A percentile compares a stretch with the other conserved stretches of the same genome.
These are phyloP conservation scores for Phaethon lepturus DNA, from an alignment of 2,113 vertebrate genomes.

Conservation along the genomic window DNA sequence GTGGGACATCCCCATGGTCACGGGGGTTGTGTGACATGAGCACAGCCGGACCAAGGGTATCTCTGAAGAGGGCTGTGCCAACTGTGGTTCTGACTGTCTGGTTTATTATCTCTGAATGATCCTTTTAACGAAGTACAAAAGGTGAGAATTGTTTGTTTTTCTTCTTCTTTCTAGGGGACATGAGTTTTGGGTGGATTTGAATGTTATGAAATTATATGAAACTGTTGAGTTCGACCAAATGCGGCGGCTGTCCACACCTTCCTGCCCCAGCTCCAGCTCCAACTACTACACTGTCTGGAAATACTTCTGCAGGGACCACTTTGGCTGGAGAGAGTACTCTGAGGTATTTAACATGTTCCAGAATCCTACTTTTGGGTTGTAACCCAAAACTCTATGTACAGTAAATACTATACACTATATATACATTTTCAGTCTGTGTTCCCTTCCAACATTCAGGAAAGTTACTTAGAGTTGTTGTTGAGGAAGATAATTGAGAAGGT, in stretches of 20 bases:
- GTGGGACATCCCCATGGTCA: neutral
- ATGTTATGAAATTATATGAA: slow-evolving; percentile 88
- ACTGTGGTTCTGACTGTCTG: neutral
- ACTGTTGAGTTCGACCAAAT: slow-evolving; percentile 91
- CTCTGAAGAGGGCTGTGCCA: neutral
- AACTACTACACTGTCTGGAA: slow-evolving; percentile 94
- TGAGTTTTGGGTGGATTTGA: slow-evolving; percentile 91
- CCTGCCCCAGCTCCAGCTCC: slow-evolving; percentile 82
- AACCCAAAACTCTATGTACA: fast-evolving
- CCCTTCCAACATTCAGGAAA: fast-evolving
- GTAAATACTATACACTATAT: fast-evolving
- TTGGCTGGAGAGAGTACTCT: slow-evolving; percentile 98
- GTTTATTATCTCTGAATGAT: neutral
- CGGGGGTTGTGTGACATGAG: neutral
- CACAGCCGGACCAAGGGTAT: neutral
- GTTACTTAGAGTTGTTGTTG: neutral
- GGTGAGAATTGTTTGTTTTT: neutral
- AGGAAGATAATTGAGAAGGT: neutral
- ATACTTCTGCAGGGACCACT: slow-evolving; percentile 98
- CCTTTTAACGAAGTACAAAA: neutral
- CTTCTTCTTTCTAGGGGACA: slow-evolving; percentile 81
- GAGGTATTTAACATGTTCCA: slow-evolving; percentile 80
- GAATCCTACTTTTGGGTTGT: neutral
- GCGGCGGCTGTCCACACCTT: slow-evolving; percentile 88
- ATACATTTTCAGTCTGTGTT: fast-evolving